phyloP scores from a whole-genome alignment of 2,113 vertebrate species.

The Circaetus gallicus region DNA sequence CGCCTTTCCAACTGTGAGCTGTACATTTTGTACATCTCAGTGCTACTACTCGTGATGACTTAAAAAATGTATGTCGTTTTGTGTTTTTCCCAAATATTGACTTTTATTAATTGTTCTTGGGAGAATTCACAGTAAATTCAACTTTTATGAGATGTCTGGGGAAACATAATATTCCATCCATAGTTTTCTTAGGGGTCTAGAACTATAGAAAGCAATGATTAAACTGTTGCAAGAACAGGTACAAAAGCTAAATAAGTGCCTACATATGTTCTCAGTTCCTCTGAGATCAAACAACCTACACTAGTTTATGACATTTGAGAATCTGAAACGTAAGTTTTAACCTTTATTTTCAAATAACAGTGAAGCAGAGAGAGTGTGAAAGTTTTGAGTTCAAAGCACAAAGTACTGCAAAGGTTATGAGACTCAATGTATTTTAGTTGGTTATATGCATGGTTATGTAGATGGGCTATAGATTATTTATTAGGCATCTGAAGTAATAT shows the following conservation, averaged over 20 bases:
- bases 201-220: not conserved
- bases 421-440: not conserved
- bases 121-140: not conserved
- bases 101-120: not conserved
- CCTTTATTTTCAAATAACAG: not conserved
- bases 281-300: not conserved
- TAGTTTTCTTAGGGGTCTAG: not conserved
- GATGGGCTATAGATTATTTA: not conserved
- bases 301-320: not conserved
- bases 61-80: not conserved
- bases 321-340: not conserved
- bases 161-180: not conserved
- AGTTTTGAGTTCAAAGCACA: not conserved
- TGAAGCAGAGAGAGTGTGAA: not conserved
- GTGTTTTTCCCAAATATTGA: not conserved
- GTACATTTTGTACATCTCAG: not conserved
- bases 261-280: not conserved
- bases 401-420: not conserved
- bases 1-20: not conserved
- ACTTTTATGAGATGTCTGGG: not conserved
- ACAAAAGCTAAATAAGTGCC: not conserved
- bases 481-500: not conserved
- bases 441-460: not conserved
- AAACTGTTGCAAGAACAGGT: not conserved
- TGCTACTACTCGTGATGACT: not conserved